A percentile compares a stretch with the other conserved stretches of the same genome.
Conservation (phyloP, 2,797 vertebrate species). For the Spondyliosoma cantharus region DNA sequence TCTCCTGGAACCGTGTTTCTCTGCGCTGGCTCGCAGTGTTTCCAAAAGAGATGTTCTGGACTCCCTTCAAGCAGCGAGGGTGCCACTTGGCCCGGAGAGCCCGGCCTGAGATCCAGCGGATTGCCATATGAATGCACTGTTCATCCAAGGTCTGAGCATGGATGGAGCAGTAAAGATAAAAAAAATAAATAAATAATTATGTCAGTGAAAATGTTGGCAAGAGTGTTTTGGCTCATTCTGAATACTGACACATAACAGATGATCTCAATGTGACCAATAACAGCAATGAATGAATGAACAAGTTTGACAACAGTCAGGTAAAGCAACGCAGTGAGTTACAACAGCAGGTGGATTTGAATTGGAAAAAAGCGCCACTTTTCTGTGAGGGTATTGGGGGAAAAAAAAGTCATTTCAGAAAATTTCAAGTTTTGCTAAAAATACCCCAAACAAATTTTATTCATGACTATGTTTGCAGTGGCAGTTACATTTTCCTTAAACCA, state of each 20-base stretch:
- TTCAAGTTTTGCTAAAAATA: background rate
- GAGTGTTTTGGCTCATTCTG: background rate
- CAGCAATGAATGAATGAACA: background rate
- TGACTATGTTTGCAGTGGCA: background rate
- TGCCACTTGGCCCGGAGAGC: slow-evolving; percentile 20
- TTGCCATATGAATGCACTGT: slow-evolving; percentile 11
- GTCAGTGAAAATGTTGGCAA: background rate
- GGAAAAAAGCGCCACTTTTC: background rate
- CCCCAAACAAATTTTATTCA: background rate
- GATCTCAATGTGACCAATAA: background rate
- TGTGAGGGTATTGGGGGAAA: background rate
- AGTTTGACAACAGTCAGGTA: background rate
- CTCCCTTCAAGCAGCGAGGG: background rate
- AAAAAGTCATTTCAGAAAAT: background rate
- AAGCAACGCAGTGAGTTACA: background rate
- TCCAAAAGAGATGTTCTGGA: slow-evolving; percentile 40
- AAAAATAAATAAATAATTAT: background rate
- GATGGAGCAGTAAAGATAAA: background rate
- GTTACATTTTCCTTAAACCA: background rate
- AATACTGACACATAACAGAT: background rate
- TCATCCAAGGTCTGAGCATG: slow-evolving; percentile 19
- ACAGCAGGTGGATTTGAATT: background rate
- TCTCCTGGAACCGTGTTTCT: slow-evolving; percentile 3
- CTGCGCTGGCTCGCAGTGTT: slow-evolving; percentile 1
- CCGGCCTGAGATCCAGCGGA: slow-evolving; percentile 16